Conservation (phyloP, 2,888 invertebrate species). For the Eilema caniola region DNA sequence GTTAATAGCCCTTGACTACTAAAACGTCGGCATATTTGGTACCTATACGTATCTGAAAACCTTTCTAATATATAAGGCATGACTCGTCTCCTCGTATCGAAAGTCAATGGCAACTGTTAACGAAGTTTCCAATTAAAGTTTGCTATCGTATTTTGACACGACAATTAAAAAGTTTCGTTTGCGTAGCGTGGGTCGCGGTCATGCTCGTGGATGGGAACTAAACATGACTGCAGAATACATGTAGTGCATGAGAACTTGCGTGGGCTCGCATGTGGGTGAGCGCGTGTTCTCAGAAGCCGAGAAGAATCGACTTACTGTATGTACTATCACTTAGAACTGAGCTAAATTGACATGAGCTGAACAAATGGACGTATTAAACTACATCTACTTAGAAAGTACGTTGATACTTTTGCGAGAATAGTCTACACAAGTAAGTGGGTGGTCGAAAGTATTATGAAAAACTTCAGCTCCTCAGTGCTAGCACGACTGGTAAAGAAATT, state of each 20-base stretch:
- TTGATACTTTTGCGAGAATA: neutral
- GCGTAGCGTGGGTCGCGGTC: conserved; percentile 17
- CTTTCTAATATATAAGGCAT: neutral
- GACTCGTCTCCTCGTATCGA: neutral
- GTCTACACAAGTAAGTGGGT: neutral
- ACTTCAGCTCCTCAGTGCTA: no score
- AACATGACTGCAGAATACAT: conserved; percentile 7
- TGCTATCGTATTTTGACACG: conserved; percentile 26
- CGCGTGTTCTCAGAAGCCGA: conserved; percentile 26
- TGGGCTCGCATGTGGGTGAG: conserved; percentile 42
- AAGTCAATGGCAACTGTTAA: conserved; percentile 23
- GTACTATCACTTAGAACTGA: conserved; percentile 12
- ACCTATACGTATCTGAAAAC: neutral
- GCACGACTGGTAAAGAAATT: no score
- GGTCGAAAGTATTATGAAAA: no score
- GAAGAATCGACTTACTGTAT: conserved; percentile 17
- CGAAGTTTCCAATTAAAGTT: conserved; percentile 36
- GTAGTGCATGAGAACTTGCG: conserved; percentile 23
- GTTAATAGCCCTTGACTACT: neutral
- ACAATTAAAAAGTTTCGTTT: conserved; percentile 35
- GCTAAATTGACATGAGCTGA: neutral
- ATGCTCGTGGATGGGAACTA: conserved; percentile 21
- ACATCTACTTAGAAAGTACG: neutral
- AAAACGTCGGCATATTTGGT: neutral
- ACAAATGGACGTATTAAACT: neutral